Base-by-base conservation (phyloP, 2,797 vertebrate species). In the Prionace glauca region DNA sequence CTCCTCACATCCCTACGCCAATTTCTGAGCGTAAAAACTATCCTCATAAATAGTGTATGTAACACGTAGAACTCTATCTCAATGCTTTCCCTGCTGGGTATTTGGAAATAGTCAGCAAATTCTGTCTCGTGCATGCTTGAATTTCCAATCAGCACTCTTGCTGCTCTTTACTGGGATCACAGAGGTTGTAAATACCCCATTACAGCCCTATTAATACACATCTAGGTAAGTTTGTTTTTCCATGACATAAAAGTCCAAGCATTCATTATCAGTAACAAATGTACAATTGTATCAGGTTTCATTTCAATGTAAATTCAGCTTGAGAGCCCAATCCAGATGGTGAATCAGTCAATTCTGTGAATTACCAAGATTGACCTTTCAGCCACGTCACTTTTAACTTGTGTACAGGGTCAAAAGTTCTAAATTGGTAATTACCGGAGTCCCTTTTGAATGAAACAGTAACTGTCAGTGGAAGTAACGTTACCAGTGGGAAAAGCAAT, bases 261-360 rank as follows among this genome's bases (percentile, higher is more conserved):
- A 84, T 45, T 41, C 20, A 41, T 36, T 22, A 81, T 36, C 77
- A 41, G 0, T 81, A n/a, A 16, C n/a, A 41, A 18, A 36, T 18
- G 14, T 29, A 62, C 56, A 90, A 60, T 60, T 90, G n/a, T 32
- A 90, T 90, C 87, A 62, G 29, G 14, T 50, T 90, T 90, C 87
- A 56, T 90, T 50, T 88, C 24, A 26, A 10, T 60, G 7, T 60
- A 60, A 88, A 88, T 29, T 88, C 22, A 56, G 45, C 9, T 26
- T 56, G 22, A 26, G 45, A 56, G 45, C 26, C 26, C 26, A 88
- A 88, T 88, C 45, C 45, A 3, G 32, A 2, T 14, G 74, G 32
- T 32, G 74, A 88, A 88, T 88, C 86, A 56, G 11, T 88, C 45
- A 88, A 45, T 56, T 88, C 86, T 88, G 11, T 88, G 86, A 88